phyloP scores from a whole-genome alignment of 2,113 vertebrate species.

The Psephotus haematonotus region DNA sequence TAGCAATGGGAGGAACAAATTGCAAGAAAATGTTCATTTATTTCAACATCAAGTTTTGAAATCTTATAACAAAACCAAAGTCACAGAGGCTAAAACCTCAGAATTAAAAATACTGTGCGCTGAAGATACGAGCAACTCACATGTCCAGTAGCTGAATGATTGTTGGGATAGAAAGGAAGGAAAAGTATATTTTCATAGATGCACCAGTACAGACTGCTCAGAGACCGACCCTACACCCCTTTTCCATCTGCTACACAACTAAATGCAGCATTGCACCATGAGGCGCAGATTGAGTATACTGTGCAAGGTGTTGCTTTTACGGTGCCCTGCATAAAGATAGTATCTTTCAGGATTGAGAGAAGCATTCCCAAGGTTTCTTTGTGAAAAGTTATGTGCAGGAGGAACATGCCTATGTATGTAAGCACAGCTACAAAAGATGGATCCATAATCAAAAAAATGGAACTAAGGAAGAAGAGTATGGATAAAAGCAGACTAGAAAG shows the following conservation, averaged over 20 bases:
- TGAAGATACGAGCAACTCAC: neutral
- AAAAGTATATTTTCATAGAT: neutral
- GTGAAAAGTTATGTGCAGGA: neutral
- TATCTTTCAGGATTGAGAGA: neutral
- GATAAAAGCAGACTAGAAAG: neutral
- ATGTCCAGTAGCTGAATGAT: neutral
- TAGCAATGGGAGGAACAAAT: neutral
- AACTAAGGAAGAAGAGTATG: neutral
- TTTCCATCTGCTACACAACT: neutral
- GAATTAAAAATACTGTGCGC: neutral
- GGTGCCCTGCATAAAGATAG: neutral
- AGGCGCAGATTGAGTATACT: neutral
- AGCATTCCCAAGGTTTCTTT: neutral
- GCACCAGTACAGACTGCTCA: neutral
- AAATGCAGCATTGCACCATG: neutral
- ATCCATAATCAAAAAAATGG: neutral
- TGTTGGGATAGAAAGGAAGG: neutral
- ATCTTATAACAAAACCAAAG: neutral
- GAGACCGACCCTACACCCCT: neutral
- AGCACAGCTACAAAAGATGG: neutral
- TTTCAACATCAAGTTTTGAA: neutral
- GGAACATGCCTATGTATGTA: neutral
- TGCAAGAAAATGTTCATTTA: slow-evolving; percentile 8
- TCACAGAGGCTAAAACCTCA: neutral
- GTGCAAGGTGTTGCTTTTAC: neutral